Evolutionary conservation across 2,888 invertebrate species (phyloP).

Genomic region (Xestobium rufovillosum): DNA sequence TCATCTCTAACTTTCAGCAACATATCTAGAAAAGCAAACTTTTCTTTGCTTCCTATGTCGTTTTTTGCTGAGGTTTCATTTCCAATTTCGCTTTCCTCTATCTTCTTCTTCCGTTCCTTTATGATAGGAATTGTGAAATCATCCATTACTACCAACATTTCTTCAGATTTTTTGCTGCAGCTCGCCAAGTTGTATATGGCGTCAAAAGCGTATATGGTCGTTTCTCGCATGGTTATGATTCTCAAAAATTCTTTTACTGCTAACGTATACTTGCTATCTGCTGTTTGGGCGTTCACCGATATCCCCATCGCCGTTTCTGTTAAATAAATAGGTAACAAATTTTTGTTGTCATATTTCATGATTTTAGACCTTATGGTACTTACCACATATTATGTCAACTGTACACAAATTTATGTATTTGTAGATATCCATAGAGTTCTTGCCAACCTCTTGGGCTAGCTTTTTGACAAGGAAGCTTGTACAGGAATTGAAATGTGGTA

Average conservation of each 20-base stretch:
- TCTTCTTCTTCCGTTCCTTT: slow-evolving; percentile 40
- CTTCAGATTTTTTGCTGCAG: slow-evolving; percentile 46
- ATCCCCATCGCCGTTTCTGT: slow-evolving; percentile 1
- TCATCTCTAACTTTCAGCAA: not conserved
- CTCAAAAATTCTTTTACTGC: not conserved
- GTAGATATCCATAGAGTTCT: slow-evolving; percentile 8
- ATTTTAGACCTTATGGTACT: slow-evolving; percentile 7
- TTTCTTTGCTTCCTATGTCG: slow-evolving; percentile 1
- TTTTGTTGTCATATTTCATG: not conserved
- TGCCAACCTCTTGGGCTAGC: slow-evolving; percentile 10
- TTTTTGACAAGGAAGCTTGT: slow-evolving; percentile 6
- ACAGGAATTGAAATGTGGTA: not conserved
- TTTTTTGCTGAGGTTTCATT: too few relatives aligned
- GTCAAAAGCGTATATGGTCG: not conserved
- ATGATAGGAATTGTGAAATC: slow-evolving; percentile 52
- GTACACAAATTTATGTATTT: slow-evolving; percentile 10
- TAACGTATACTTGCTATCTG: not conserved
- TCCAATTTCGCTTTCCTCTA: too few relatives aligned
- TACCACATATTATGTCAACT: slow-evolving; percentile 11
- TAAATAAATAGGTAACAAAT: not conserved
- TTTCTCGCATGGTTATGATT: not conserved
- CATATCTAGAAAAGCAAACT: slow-evolving; percentile 1
- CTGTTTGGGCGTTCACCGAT: not conserved
- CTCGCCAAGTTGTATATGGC: slow-evolving; percentile 3
- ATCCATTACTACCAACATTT: slow-evolving; percentile 45